Conservation (phyloP, 1,140 invertebrate genomes). For the Nasonia giraulti region DNA sequence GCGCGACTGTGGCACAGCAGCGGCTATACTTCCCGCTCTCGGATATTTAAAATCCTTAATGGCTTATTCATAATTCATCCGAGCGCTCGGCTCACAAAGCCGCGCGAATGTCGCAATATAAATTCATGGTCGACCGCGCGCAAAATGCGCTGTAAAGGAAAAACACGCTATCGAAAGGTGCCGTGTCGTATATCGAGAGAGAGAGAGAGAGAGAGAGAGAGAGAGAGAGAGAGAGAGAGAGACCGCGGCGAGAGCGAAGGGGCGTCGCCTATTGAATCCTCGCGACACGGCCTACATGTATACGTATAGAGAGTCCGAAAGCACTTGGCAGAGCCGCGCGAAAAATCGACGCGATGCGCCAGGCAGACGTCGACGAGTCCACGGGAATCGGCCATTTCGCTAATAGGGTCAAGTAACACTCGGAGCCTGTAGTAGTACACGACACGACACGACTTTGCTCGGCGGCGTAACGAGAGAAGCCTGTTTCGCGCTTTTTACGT, state of each 20-base stretch:
- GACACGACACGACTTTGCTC: background rate
- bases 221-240: too few relatives aligned
- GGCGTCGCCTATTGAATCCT: too few relatives aligned
- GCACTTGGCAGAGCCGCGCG: constrained; percentile 2
- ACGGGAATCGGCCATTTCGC: background rate
- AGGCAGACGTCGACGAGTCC: background rate
- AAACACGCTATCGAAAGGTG: background rate
- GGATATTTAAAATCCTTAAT: constrained; percentile 18
- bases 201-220: too few relatives aligned
- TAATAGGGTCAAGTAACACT: constrained; percentile 29
- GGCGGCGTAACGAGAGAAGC: background rate
- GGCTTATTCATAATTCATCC: constrained; percentile 12
- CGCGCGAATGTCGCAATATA: constrained; percentile 2
- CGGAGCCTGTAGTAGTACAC: background rate
- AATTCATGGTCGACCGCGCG: background rate
- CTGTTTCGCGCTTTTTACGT: background rate
- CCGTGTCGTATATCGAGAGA: too few relatives aligned
- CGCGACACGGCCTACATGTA: too few relatives aligned
- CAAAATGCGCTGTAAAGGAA: too few relatives aligned
- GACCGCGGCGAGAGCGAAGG: too few relatives aligned
- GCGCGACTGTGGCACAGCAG: background rate
- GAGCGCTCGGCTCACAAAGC: background rate
- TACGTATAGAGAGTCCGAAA: too few relatives aligned
- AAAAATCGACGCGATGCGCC: constrained; percentile 1
- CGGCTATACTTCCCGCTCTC: background rate